A percentile compares a stretch with the other conserved stretches of the same genome.
Evolutionary conservation across 2,113 vertebrate species (phyloP).

Genomic region (Mohoua ochrocephala): DNA sequence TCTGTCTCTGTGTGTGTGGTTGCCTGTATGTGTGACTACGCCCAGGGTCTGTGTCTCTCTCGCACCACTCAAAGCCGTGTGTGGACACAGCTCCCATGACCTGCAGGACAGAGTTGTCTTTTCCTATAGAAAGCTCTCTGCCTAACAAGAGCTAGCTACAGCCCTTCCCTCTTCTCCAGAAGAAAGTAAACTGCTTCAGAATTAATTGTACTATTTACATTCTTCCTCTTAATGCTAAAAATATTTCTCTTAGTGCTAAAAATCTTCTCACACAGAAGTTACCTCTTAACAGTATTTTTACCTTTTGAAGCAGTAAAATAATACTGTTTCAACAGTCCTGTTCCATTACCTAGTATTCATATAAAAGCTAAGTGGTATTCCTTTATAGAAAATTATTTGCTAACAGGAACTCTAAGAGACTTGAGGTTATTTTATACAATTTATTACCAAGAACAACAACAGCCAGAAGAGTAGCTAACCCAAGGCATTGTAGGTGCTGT

Average conservation of each 20-base stretch:
- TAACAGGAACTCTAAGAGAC: not conserved
- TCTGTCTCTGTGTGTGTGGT: not conserved
- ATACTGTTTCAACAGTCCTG: not conserved
- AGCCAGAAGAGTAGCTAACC: not conserved
- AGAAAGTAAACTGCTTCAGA: not conserved
- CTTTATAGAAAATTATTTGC: not conserved
- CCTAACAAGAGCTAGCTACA: not conserved
- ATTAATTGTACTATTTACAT: not conserved
- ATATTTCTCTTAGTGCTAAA: not conserved
- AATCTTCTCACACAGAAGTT: not conserved
- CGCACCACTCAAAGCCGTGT: not conserved
- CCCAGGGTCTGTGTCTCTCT: not conserved
- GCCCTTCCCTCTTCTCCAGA: not conserved
- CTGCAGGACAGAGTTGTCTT: not conserved
- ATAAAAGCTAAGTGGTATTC: conserved; percentile 4
- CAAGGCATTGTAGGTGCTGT: not conserved
- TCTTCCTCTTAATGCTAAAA: not conserved
- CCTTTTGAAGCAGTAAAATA: not conserved
- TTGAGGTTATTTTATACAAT: not conserved
- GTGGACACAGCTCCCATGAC: not conserved
- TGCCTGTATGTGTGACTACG: rapidly evolving
- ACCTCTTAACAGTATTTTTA: not conserved
- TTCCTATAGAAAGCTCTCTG: not conserved
- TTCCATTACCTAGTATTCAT: not conserved
- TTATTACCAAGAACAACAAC: not conserved